A percentile compares a stretch with the other conserved stretches of the same genome.
Evolutionary conservation across 2,113 vertebrate genomes (phyloP).

Genomic region (Odocoileus virginianus): DNA sequence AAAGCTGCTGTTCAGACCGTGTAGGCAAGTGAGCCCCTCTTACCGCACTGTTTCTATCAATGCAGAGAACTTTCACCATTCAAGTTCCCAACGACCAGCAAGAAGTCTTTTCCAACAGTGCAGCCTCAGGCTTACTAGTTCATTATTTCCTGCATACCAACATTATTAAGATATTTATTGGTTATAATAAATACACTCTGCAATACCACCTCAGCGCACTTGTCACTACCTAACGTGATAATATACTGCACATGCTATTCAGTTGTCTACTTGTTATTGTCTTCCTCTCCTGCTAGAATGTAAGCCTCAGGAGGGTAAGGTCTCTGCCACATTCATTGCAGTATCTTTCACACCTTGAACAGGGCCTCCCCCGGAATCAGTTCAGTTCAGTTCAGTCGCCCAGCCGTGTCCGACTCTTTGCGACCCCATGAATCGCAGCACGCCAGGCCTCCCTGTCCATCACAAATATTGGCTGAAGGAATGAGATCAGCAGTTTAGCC

Average conservation of each 20-base stretch:
- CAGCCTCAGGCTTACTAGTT: background rate
- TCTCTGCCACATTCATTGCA: background rate
- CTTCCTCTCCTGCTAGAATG: background rate
- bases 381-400: too few species aligned
- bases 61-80: background rate
- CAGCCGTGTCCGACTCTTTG: too few species aligned
- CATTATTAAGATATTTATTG: background rate
- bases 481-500: too few species aligned
- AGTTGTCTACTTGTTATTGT: background rate
- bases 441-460: too few species aligned
- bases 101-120: background rate
- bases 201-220: background rate
- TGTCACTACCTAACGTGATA: background rate
- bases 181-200: background rate
- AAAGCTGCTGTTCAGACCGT: background rate
- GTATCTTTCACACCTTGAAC: background rate
- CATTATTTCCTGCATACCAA: background rate
- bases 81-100: background rate
- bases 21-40: background rate
- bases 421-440: too few species aligned
- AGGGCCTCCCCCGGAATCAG: fast-evolving
- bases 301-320: background rate
- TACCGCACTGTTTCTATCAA: background rate
- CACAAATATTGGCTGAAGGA: background rate
- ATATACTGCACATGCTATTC: background rate